Conservation (phyloP, 2,888 invertebrate species). For the Nemotelus nigrinus region DNA sequence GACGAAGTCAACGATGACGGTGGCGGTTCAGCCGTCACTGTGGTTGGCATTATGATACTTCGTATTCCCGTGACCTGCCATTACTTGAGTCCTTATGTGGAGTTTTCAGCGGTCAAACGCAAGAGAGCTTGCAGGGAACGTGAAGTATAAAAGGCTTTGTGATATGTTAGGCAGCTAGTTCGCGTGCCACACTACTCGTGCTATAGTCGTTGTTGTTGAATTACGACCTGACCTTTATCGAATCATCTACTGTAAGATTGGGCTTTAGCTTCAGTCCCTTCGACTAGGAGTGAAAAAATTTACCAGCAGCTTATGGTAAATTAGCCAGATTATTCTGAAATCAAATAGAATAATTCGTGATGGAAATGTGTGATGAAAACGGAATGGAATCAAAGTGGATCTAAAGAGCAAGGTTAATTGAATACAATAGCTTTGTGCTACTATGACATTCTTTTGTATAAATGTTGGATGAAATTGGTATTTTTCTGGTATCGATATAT, state of each 20-base stretch:
- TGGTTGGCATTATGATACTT: no score
- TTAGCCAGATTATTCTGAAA: conserved; percentile 17
- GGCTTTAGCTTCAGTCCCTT: conserved; percentile 13
- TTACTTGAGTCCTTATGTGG: no score
- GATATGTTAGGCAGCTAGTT: conserved; percentile 8
- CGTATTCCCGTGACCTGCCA: no score
- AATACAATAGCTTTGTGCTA: no score
- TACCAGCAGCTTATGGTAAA: conserved; percentile 1
- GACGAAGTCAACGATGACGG: not conserved
- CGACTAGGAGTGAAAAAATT: conserved; percentile 23
- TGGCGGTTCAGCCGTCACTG: not conserved
- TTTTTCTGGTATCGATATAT: no score
- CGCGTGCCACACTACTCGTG: conserved; percentile 34
- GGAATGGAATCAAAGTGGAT: no score
- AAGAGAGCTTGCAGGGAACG: no score
- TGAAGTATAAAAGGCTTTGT: not conserved
- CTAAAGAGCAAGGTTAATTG: no score
- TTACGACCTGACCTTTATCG: conserved; percentile 36
- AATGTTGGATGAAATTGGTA: no score
- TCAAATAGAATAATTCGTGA: not conserved
- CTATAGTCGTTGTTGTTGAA: conserved; percentile 27
- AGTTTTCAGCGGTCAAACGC: no score
- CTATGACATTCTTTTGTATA: no score
- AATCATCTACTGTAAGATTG: conserved; percentile 4
- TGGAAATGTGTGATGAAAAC: not conserved